Conservation (phyloP, 2,888 invertebrate species). For the Mythimna impura region DNA sequence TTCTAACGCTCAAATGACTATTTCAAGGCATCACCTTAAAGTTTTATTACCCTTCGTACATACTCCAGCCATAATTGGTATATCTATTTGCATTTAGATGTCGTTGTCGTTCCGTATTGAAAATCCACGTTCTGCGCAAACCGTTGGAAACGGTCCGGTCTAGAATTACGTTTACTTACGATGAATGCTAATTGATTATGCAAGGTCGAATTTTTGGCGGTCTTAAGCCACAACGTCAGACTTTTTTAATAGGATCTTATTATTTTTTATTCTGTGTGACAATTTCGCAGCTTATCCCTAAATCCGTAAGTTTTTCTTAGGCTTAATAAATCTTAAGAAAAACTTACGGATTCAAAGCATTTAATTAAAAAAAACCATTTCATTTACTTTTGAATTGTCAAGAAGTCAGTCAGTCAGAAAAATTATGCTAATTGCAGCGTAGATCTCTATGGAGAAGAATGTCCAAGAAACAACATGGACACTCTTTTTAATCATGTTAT, state of each 20-base stretch:
- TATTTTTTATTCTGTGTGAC: background rate
- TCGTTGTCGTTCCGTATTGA: slow-evolving; percentile 32
- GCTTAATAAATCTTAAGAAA: no score
- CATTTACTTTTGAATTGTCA: no score
- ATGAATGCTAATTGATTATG: slow-evolving; percentile 56
- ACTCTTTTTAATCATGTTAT: no score
- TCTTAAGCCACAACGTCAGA: slow-evolving; percentile 11
- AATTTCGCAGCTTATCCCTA: no score
- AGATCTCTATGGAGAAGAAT: no score
- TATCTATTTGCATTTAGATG: slow-evolving; percentile 7
- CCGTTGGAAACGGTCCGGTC: slow-evolving; percentile 42
- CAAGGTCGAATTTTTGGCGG: slow-evolving; percentile 49
- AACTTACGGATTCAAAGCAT: no score
- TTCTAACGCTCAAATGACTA: background rate
- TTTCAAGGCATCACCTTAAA: background rate
- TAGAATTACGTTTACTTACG: slow-evolving; percentile 52
- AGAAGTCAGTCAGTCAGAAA: no score
- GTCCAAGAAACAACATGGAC: no score
- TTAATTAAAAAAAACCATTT: no score
- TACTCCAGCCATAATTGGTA: background rate
- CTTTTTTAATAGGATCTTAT: background rate
- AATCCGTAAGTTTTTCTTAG: no score
- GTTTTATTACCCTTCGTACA: background rate
- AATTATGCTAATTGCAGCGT: no score
- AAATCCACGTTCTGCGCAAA: slow-evolving; percentile 19